Evolutionary conservation across 1,140 invertebrate species (phyloP).

Genomic region (Marisa cornuarietis): DNA sequence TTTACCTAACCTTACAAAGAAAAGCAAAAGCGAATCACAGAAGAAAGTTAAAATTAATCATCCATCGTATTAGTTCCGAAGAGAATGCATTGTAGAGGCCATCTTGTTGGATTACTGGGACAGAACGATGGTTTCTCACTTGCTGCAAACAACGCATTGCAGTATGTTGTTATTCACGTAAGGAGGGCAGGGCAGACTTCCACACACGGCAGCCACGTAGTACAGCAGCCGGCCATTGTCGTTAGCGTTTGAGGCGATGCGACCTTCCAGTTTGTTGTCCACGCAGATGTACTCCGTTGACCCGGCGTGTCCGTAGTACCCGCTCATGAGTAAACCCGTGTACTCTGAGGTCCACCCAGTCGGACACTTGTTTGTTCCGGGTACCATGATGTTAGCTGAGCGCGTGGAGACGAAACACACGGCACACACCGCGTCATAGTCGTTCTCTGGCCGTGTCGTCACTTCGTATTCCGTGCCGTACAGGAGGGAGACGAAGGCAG

Average conservation of each 20-base stretch:
- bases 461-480: conserved; percentile 13
- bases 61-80: neutral
- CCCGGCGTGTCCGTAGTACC: conserved; percentile 14
- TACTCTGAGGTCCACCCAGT: conserved; percentile 42
- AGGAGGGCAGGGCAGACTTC: conserved; percentile 34
- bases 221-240: conserved; percentile 39
- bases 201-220: conserved; percentile 26
- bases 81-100: too few relatives aligned
- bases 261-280: conserved; percentile 36
- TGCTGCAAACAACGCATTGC: conserved; percentile 28
- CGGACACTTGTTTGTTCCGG: conserved; percentile 39
- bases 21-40: neutral
- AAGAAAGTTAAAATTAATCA: neutral
- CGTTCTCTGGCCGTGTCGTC: neutral
- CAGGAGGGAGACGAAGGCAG: neutral
- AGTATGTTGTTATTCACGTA: conserved; percentile 22
- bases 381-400: conserved; percentile 39
- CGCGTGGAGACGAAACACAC: neutral
- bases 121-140: neutral
- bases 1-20: neutral
- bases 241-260: conserved; percentile 12
- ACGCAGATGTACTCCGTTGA: conserved; percentile 38
- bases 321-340: conserved; percentile 31
- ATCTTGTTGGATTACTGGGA: neutral
- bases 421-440: conserved; percentile 9